A percentile compares a stretch with the other conserved stretches of the same genome.
These are phyloP conservation scores for Heterochromis multidens DNA, from an alignment of 2,113 vertebrate species.

Conservation along the genomic window DNA sequence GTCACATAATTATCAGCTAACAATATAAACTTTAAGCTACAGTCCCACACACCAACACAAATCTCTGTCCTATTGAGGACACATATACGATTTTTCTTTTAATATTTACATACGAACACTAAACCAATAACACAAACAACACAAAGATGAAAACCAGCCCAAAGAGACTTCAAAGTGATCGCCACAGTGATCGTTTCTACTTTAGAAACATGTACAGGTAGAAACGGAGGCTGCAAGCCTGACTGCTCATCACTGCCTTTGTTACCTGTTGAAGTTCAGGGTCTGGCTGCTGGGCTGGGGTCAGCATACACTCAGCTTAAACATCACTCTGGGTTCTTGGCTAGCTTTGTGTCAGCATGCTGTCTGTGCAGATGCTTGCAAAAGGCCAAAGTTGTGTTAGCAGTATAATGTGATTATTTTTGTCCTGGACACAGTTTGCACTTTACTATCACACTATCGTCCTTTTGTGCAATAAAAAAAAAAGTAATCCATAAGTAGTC, in stretches of 20 bases:
- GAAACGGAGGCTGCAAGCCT: neutral
- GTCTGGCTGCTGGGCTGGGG: too few species aligned
- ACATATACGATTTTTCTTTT: neutral
- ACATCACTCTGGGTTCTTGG: neutral
- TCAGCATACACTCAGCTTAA: neutral
- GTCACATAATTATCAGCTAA: neutral
- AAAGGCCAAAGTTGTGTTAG: neutral
- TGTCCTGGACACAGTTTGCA: neutral
- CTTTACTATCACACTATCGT: neutral
- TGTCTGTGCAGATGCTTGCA: neutral
- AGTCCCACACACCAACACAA: too few species aligned
- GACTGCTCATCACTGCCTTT: neutral
- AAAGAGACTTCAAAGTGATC: neutral
- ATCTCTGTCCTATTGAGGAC: too few species aligned
- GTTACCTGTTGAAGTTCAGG: neutral
- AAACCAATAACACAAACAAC: neutral
- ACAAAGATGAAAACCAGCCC: neutral
- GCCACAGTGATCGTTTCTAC: neutral
- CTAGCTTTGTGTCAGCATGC: neutral
- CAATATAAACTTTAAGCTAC: neutral
- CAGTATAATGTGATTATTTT: neutral
- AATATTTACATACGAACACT: neutral
- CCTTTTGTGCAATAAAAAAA: neutral
- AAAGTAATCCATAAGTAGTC: too few species aligned
- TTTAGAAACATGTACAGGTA: neutral